phyloP scores from a whole-genome alignment of 2,113 vertebrate genomes.

The Okapia johnstoni region DNA sequence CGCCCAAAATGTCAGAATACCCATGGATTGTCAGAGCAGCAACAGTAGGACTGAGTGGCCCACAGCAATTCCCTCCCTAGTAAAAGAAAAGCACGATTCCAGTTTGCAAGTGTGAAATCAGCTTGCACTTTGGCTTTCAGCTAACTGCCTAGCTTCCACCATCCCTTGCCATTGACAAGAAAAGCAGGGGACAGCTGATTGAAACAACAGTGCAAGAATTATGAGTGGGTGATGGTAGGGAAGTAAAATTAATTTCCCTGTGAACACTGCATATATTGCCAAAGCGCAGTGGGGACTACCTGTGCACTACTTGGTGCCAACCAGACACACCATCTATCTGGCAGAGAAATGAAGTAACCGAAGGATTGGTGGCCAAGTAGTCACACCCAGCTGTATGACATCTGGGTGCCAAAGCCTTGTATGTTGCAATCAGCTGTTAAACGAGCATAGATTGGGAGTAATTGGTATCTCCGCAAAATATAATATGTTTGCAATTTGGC shows the following conservation, averaged over 20 bases:
- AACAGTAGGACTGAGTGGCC: neutral
- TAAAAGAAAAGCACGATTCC: neutral
- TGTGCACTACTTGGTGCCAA: neutral
- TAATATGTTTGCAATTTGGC: neutral
- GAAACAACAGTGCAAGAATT: neutral
- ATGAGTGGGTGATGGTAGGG: neutral
- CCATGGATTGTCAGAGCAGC: neutral
- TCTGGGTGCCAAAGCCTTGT: neutral
- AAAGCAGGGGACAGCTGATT: neutral
- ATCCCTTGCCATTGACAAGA: neutral
- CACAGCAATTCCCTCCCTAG: neutral
- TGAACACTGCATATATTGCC: neutral
- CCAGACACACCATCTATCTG: neutral
- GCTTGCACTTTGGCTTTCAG: neutral
- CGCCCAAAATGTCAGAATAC: neutral
- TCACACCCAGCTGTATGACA: neutral
- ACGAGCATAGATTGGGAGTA: neutral
- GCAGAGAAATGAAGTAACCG: neutral
- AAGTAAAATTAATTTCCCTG: neutral
- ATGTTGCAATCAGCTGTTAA: neutral
- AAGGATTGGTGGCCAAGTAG: neutral
- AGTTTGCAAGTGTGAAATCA: constrained; percentile 18
- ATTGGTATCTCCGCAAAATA: neutral
- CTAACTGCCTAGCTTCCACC: neutral
- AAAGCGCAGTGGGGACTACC: neutral